phyloP scores from a whole-genome alignment of 2,113 vertebrate genomes.

The Podarcis cretensis region DNA sequence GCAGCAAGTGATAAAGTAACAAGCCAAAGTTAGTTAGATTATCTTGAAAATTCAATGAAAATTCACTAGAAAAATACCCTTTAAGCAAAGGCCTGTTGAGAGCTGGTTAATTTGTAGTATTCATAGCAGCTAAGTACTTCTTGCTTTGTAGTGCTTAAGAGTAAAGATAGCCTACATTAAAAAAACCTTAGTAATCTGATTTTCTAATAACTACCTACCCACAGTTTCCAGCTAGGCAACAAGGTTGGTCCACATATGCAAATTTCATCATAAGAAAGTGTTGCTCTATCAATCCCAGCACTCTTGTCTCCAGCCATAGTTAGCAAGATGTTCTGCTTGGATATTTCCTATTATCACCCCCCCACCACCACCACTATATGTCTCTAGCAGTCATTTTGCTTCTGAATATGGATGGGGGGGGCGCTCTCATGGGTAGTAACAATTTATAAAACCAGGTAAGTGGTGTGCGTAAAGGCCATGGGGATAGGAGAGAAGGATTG shows the following conservation, averaged over 20 bases:
- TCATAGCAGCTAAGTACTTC: conserved; percentile 2
- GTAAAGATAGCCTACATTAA: background rate
- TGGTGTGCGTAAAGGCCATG: too few relatives aligned
- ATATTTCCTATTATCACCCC: background rate
- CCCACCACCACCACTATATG: background rate
- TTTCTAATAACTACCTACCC: background rate
- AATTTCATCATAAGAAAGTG: background rate
- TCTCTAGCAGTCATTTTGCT: background rate
- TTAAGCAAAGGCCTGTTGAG: conserved; percentile 14
- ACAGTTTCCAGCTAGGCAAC: background rate
- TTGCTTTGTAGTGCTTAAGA: accelerated
- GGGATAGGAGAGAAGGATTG: too few relatives aligned
- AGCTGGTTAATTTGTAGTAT: conserved; percentile 16
- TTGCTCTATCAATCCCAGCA: background rate
- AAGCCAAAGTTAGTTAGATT: background rate
- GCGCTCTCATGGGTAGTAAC: background rate
- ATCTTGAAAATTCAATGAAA: background rate
- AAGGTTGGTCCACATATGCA: background rate
- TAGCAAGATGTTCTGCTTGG: background rate
- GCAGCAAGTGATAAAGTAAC: background rate
- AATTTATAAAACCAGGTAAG: background rate
- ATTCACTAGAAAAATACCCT: conserved; percentile 12
- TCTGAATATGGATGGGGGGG: background rate
- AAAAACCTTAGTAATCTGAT: background rate
- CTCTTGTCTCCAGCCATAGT: background rate